Evolutionary conservation across 2,888 invertebrate genomes (phyloP).

Genomic region (Oscheius sp.): DNA sequence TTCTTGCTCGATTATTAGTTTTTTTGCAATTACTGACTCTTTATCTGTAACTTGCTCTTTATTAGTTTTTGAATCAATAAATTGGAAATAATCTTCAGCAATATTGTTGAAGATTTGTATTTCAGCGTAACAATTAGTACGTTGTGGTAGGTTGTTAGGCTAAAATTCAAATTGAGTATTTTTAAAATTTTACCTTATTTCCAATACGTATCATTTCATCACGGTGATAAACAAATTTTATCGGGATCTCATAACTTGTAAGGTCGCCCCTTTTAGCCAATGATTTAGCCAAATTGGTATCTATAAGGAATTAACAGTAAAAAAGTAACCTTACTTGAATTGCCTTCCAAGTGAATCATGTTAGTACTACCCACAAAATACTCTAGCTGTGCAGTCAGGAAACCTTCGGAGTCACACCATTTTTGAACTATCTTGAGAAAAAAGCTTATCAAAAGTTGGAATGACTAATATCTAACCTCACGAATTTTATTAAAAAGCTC

Average conservation of each 20-base stretch:
- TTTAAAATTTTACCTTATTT: background rate
- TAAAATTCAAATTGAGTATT: too few relatives aligned
- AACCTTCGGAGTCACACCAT: slow-evolving; percentile 14
- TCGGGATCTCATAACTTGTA: background rate
- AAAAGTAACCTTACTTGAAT: background rate
- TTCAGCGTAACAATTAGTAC: too few relatives aligned
- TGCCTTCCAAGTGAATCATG: slow-evolving; percentile 16
- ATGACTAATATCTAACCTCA: background rate
- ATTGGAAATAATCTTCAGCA: too few relatives aligned
- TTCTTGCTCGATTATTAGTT: too few relatives aligned
- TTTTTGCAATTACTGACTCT: too few relatives aligned
- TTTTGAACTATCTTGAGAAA: slow-evolving; percentile 13
- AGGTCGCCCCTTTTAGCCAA: slow-evolving; percentile 14
- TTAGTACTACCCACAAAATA: slow-evolving; percentile 2
- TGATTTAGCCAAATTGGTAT: slow-evolving; percentile 10
- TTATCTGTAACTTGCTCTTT: too few relatives aligned
- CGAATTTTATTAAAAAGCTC: slow-evolving; percentile 10
- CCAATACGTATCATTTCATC: background rate
- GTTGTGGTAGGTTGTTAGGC: too few relatives aligned
- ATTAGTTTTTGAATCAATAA: too few relatives aligned
- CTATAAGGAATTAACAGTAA: background rate
- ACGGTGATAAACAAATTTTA: background rate
- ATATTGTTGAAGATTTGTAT: too few relatives aligned
- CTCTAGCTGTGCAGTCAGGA: background rate
- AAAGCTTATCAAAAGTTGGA: background rate